Evolutionary conservation across 2,797 vertebrate species (phyloP).

Genomic region (Xiphophorus birchmanni): DNA sequence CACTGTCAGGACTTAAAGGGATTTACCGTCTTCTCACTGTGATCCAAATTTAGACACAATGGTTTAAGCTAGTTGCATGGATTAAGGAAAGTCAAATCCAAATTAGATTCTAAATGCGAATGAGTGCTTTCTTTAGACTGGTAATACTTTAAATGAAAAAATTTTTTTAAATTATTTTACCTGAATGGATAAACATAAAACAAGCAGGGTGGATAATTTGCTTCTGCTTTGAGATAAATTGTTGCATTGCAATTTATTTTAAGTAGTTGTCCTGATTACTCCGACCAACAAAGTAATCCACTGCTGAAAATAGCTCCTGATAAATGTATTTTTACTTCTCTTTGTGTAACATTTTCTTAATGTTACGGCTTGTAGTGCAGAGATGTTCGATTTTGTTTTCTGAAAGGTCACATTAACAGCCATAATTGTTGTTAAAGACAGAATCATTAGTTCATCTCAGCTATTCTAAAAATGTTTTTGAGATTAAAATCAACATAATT

Average conservation of each 20-base stretch:
- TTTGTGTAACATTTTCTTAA: not conserved
- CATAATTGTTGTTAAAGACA: not conserved
- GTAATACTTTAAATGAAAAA: constrained; percentile 6
- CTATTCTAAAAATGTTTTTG: not conserved
- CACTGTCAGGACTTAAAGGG: constrained; percentile 42
- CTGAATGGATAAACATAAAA: not conserved
- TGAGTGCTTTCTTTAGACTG: not conserved
- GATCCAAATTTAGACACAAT: constrained; percentile 46
- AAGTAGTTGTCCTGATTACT: constrained; percentile 1
- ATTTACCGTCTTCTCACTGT: constrained; percentile 47
- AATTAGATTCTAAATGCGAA: constrained; percentile 32
- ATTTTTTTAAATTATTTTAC: not conserved
- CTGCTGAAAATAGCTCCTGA: not conserved
- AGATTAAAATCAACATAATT: not conserved
- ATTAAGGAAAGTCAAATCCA: constrained; percentile 29
- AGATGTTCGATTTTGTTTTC: not conserved
- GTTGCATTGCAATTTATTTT: not conserved
- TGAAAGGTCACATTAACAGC: not conserved
- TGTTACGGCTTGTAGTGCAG: not conserved
- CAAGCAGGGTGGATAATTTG: not conserved
- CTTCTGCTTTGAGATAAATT: not conserved
- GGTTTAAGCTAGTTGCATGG: constrained; percentile 25
- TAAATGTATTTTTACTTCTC: too few species aligned
- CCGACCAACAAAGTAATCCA: not conserved
- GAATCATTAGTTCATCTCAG: not conserved